phyloP scores from a whole-genome alignment of 2,113 vertebrate genomes.

The Cololabis saira region DNA sequence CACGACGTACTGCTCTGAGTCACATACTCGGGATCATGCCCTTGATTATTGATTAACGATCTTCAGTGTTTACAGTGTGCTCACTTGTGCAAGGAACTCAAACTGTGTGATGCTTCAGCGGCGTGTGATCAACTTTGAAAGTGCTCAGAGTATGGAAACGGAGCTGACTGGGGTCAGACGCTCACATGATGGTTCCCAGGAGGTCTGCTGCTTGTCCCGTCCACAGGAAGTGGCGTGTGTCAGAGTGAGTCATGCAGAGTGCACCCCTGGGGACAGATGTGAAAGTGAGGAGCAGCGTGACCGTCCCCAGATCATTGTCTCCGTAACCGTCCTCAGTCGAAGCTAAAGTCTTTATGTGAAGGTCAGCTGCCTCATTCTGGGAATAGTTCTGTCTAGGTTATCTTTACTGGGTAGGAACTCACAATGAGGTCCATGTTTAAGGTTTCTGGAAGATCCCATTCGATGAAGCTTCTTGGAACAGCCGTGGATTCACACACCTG shows the following conservation, averaged over 20 bases:
- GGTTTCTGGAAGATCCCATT: not conserved
- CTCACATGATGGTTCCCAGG: not conserved
- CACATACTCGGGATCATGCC: slow-evolving; percentile 26
- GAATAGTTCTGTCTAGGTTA: slow-evolving; percentile 7
- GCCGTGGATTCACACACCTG: not conserved
- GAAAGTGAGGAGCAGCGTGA: slow-evolving; percentile 3
- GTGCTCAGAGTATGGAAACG: not conserved
- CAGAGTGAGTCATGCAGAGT: not conserved
- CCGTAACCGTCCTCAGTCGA: slow-evolving; percentile 6
- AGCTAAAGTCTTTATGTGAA: slow-evolving; percentile 29
- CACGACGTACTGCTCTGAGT: slow-evolving; percentile 10
- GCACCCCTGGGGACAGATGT: slow-evolving; percentile 12
- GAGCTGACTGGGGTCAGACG: not conserved
- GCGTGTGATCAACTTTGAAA: no score
- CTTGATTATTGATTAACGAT: slow-evolving; percentile 41
- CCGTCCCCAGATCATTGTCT: not conserved
- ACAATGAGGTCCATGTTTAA: not conserved
- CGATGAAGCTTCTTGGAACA: slow-evolving; percentile 18
- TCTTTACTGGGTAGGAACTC: slow-evolving; percentile 1
- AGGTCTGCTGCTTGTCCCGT: not conserved
- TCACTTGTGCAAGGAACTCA: slow-evolving; percentile 1
- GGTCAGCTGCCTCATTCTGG: slow-evolving; percentile 6
- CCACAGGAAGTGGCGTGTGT: not conserved
- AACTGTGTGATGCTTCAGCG: slow-evolving; percentile 15
- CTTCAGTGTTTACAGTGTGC: slow-evolving; percentile 22